phyloP scores from a whole-genome alignment of 1,140 invertebrate species.

The Marisa cornuarietis region DNA sequence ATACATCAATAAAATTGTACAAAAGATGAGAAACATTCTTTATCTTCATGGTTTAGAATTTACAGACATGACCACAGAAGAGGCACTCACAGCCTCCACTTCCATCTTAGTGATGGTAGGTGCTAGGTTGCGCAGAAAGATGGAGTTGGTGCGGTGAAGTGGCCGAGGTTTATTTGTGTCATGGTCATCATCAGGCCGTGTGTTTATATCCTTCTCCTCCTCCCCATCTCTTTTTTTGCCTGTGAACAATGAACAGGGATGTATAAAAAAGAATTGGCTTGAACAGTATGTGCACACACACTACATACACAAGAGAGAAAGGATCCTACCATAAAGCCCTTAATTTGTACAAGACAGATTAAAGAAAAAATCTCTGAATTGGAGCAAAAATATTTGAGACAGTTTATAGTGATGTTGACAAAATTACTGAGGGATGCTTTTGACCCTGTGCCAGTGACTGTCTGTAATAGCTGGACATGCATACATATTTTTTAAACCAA shows the following conservation, averaged over 20 bases:
- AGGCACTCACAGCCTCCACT: conserved; percentile 85
- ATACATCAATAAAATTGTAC: background rate
- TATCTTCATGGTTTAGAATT: too few relatives aligned
- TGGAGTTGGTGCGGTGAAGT: conserved; percentile 93
- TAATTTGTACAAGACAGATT: too few relatives aligned
- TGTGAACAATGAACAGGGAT: background rate
- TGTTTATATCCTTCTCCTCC: conserved; percentile 46
- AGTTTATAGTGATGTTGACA: too few relatives aligned
- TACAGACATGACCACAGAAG: background rate
- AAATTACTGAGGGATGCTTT: background rate
- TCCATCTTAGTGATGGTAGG: conserved; percentile 96
- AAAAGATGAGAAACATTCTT: background rate
- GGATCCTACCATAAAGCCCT: too few relatives aligned
- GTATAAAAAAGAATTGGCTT: background rate
- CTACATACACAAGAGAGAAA: too few relatives aligned
- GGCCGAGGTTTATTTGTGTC: conserved; percentile 56
- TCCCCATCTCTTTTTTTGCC: conserved; percentile 54
- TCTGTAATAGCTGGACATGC: background rate
- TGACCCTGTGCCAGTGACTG: background rate
- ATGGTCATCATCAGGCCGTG: conserved; percentile 42
- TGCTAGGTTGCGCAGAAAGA: conserved; percentile 94
- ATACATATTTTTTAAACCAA: background rate
- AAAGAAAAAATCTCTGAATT: too few relatives aligned
- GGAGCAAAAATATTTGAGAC: too few relatives aligned
- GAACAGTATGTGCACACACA: too few relatives aligned